phyloP scores from a whole-genome alignment of 2,888 invertebrate genomes.

The Amorpha juglandis region DNA sequence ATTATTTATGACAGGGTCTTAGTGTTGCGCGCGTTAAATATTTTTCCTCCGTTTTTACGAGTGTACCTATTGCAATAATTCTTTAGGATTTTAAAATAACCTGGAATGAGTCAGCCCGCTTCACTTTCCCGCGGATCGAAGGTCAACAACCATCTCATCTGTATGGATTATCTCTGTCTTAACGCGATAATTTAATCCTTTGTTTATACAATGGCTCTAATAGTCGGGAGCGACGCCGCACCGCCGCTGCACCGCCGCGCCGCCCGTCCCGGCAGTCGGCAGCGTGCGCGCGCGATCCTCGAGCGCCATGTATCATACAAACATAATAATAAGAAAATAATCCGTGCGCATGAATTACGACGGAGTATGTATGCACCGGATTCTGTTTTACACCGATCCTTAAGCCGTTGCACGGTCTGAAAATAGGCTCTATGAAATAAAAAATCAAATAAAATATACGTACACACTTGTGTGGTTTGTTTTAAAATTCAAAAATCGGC shows the following conservation, averaged over 20 bases:
- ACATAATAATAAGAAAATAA: conserved; percentile 73
- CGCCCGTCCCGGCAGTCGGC: conserved; percentile 51
- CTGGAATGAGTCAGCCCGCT: conserved; percentile 51
- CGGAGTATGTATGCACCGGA: conserved; percentile 34
- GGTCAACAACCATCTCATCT: conserved; percentile 81
- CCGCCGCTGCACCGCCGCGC: conserved; percentile 53
- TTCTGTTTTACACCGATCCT: conserved; percentile 18
- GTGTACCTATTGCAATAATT: conserved; percentile 34
- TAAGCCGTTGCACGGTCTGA: neutral
- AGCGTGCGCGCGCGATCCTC: conserved; percentile 55
- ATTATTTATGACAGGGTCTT: conserved; percentile 19
- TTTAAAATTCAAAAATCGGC: no score
- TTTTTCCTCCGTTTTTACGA: conserved; percentile 27
- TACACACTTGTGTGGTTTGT: no score
- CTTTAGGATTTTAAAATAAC: conserved; percentile 45
- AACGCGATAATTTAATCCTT: conserved; percentile 81
- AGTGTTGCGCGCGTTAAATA: conserved; percentile 1
- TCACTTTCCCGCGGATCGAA: conserved; percentile 60
- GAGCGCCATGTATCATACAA: conserved; percentile 22
- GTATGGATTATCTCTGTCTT: conserved; percentile 79
- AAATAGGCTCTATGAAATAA: neutral
- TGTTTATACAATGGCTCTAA: conserved; percentile 81
- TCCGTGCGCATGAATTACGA: conserved; percentile 72
- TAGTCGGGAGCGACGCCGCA: conserved; percentile 61
- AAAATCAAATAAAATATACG: no score